phyloP scores from a whole-genome alignment of 2,888 invertebrate species.

The Plagodis pulveraria region DNA sequence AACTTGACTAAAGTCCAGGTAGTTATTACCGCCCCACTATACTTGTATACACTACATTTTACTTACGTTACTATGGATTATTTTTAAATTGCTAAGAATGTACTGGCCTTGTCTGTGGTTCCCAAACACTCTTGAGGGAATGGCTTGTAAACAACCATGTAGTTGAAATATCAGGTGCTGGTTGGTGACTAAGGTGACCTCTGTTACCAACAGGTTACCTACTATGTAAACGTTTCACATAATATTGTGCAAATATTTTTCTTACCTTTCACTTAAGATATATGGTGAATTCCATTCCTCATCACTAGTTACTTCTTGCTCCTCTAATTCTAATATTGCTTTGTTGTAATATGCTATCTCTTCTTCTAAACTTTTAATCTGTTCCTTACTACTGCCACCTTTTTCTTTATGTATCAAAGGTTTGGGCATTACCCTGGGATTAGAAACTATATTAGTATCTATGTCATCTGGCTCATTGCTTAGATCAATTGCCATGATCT shows the following conservation, averaged over 20 bases:
- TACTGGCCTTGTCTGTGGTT: no score
- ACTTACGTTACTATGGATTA: no score
- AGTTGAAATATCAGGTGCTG: no score
- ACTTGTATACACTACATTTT: no score
- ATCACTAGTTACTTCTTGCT: conserved; percentile 20
- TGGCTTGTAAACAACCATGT: no score
- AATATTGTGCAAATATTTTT: neutral
- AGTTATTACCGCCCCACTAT: no score
- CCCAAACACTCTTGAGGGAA: no score
- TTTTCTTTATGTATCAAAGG: neutral
- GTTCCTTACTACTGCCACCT: neutral
- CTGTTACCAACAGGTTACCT: no score
- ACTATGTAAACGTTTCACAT: no score
- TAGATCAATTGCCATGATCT: neutral
- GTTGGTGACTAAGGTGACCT: no score
- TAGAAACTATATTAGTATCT: neutral
- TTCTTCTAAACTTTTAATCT: conserved; percentile 9
- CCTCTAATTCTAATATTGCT: conserved; percentile 14
- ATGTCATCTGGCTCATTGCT: conserved; percentile 3
- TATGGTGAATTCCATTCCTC: conserved; percentile 14
- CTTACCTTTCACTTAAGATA: conserved; percentile 24
- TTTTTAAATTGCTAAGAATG: no score
- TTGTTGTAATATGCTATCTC: conserved; percentile 3
- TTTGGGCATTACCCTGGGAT: neutral
- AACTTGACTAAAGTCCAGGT: no score